Base-by-base conservation (phyloP, 64 coral and sea anemone genomes). In the Trachythela sp. region DNA sequence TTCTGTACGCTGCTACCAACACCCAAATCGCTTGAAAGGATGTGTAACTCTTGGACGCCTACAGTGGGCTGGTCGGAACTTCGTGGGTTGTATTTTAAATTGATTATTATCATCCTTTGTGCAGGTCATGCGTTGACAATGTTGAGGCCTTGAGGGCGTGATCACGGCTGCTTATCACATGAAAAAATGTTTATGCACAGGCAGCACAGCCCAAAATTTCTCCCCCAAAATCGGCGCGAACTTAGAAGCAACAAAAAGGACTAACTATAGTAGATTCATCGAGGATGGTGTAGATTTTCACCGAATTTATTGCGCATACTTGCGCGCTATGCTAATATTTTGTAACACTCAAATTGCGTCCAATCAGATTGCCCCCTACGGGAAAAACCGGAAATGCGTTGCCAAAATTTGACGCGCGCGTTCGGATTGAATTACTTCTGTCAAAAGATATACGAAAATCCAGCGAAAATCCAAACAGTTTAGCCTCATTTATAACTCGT, bases 301-400 rank as follows among this genome's bases (percentile, higher is more conserved):
- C 20, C 22, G 6, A 2, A 64, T 64, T 11, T 20, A 27, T n/a
- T n/a, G 17, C 20, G 2, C 26, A 64, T 64, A n/a, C 56, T 8
- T 64, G 56, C 56, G 56, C 56, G 26, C 26, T 64, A 64, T 64
- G 56, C 56, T 64, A 64, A 64, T 64, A 64, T 64, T 64, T 64
- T 64, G 18, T 64, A 24, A 64, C 5, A 64, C 56, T 20, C 22
- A 27, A 64, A 64, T 24, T 26, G 0, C 15, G 26, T 18, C 56
- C 56, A 64, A 64, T 64, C 20, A 27, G 56, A 64, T n/a, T 26
- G 15, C 20, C 56, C 0, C 5, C 20, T 20, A n/a, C 8, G 56
- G 20, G 6, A 64, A 20, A 26, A 64, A 64, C 17, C 56, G 56
- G 56, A 64, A n/a, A 64, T 27, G 5, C 24, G 24, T 8, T 52